Evolutionary conservation across 1,140 invertebrate genomes (phyloP).

Genomic region (Drosophila arizonae): DNA sequence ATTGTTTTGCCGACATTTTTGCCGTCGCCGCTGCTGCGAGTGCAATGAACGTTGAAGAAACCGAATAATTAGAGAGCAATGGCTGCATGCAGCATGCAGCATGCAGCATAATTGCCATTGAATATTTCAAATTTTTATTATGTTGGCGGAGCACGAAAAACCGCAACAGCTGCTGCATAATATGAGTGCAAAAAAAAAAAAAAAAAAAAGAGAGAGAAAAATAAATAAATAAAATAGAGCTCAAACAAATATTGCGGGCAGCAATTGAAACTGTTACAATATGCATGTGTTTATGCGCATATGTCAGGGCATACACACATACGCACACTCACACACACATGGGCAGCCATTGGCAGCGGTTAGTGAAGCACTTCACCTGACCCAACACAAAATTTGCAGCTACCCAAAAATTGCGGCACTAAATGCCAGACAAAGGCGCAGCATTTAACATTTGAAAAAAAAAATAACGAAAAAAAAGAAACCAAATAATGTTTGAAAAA

Average conservation of each 20-base stretch:
- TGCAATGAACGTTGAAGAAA: slow-evolving; percentile 23
- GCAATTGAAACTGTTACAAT: slow-evolving; percentile 36
- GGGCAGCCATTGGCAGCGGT: neutral
- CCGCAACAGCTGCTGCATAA: slow-evolving; percentile 28
- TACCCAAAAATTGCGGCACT: slow-evolving; percentile 33
- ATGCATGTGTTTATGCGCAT: slow-evolving; percentile 43
- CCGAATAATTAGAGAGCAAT: slow-evolving; percentile 25
- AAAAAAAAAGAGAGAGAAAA: neutral
- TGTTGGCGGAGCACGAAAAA: neutral
- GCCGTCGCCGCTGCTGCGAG: slow-evolving; percentile 1
- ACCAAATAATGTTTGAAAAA: neutral
- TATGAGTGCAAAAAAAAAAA: neutral
- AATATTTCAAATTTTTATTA: slow-evolving; percentile 19
- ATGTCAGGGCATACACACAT: slow-evolving; percentile 21
- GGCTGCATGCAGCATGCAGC: neutral
- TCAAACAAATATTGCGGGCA: slow-evolving; percentile 9
- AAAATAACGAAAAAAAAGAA: neutral
- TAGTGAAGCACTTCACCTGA: slow-evolving; percentile 20
- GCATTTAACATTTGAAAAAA: slow-evolving; percentile 20
- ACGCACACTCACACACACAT: slow-evolving; percentile 1
- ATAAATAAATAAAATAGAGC: slow-evolving; percentile 3
- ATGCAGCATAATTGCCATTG: slow-evolving; percentile 12
- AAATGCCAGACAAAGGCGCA: slow-evolving; percentile 41
- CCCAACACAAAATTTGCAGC: slow-evolving; percentile 40
- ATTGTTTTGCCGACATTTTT: slow-evolving; percentile 11